Percentiles rank a stretch among this genome's conserved stretches.
Evolutionary conservation across 2,113 vertebrate genomes (phyloP).

Genomic region (Vidua macroura): DNA sequence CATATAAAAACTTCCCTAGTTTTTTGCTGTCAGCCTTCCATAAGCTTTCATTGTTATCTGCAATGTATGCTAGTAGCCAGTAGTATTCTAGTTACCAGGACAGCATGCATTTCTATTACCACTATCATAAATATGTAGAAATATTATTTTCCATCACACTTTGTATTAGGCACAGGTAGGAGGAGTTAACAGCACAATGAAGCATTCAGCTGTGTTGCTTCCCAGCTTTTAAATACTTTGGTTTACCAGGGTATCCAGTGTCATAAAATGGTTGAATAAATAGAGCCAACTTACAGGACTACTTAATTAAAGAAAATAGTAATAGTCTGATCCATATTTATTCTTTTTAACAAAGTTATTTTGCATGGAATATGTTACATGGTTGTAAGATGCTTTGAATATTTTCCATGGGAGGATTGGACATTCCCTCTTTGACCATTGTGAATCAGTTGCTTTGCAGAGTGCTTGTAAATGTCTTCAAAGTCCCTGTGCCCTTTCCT

Average conservation of each 20-base stretch:
- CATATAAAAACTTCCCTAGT: background rate
- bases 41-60: background rate
- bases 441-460: conserved; percentile 20
- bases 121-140: background rate
- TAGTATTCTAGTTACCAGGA: background rate
- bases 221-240: background rate
- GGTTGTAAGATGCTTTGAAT: conserved; percentile 11
- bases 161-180: background rate
- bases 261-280: background rate
- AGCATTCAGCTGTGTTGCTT: background rate
- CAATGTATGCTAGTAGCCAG: background rate
- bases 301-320: background rate
- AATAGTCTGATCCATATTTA: background rate
- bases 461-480: background rate
- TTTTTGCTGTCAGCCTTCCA: background rate
- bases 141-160: background rate
- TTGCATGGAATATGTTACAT: background rate
- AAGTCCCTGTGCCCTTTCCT: background rate
- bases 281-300: background rate
- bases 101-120: background rate
- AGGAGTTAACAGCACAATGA: background rate
- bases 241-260: background rate
- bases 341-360: conserved; percentile 6
- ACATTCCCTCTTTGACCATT: background rate
- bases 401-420: conserved; percentile 33